These are phyloP conservation scores for Cephus cinctus DNA, from an alignment of 1,140 invertebrate genomes.

Conservation along the genomic window DNA sequence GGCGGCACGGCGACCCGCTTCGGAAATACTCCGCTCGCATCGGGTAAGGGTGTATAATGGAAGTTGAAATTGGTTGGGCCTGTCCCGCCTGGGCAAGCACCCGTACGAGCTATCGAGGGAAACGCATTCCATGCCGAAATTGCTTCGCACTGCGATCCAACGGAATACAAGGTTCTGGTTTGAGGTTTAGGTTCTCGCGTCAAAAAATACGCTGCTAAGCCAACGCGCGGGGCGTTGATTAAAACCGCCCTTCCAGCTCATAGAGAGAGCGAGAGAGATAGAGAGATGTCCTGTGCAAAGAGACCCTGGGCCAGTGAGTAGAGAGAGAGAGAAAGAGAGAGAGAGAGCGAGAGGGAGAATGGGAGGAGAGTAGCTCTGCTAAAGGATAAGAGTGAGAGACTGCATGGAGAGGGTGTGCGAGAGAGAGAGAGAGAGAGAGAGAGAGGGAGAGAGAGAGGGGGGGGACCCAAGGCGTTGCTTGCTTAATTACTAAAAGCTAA, in stretches of 20 bases:
- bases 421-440: conserved; percentile 9
- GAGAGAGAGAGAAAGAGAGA: conserved; percentile 24
- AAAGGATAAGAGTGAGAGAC: conserved; percentile 9
- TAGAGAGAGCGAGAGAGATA: conserved; percentile 1
- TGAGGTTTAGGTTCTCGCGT: conserved; percentile 43
- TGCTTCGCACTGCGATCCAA: conserved; percentile 45
- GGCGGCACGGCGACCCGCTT: conserved; percentile 15
- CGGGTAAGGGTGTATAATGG: conserved; percentile 52
- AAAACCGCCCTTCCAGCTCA: conserved; percentile 41
- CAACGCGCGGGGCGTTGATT: conserved; percentile 43
- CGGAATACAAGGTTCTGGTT: conserved; percentile 35
- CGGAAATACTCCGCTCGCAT: conserved; percentile 39
- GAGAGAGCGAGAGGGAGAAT: conserved; percentile 20
- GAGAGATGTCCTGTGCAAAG: conserved; percentile 5
- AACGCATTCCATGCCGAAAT: conserved; percentile 55
- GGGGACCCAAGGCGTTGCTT: conserved; percentile 48
- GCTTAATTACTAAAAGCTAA: conserved; percentile 60
- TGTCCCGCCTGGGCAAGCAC: conserved; percentile 49
- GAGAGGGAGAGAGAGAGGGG: conserved; percentile 10
- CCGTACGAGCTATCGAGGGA: conserved; percentile 45
- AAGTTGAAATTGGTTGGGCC: conserved; percentile 56
- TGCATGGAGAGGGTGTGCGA: no score
- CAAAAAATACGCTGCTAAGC: conserved; percentile 40
- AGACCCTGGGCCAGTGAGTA: conserved; percentile 5
- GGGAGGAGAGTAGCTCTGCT: conserved; percentile 9